Conservation (phyloP, 2,888 invertebrate genomes). For the Yponomeuta cagnagella region DNA sequence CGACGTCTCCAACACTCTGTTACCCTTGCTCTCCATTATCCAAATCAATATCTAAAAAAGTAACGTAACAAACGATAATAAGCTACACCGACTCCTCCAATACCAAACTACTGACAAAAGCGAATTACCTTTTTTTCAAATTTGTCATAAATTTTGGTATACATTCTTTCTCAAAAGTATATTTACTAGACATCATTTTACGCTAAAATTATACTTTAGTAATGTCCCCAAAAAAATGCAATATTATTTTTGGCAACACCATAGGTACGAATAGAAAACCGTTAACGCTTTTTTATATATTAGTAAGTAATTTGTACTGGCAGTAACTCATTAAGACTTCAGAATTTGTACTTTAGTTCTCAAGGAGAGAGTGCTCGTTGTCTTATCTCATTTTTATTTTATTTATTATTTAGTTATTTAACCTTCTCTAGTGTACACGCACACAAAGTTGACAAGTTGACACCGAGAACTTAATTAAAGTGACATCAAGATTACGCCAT, state of each 20-base stretch:
- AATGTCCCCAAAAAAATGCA: constrained; percentile 61
- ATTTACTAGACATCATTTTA: constrained; percentile 40
- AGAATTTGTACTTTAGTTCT: constrained; percentile 73
- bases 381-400: constrained; percentile 31
- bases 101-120: not conserved
- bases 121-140: not conserved
- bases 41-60: constrained; percentile 3
- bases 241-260: constrained; percentile 63
- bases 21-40: constrained; percentile 14
- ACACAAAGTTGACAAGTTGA: constrained; percentile 61
- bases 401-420: constrained; percentile 23
- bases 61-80: constrained; percentile 1
- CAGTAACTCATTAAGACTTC: constrained; percentile 64
- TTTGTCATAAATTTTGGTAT: constrained; percentile 26
- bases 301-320: constrained; percentile 65
- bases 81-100: not conserved
- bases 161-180: constrained; percentile 43
- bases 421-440: constrained; percentile 40
- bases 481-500: constrained; percentile 53
- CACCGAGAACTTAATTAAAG: constrained; percentile 57
- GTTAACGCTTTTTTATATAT: not conserved
- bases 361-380: constrained; percentile 61
- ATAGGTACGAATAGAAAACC: constrained; percentile 48
- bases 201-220: constrained; percentile 55
- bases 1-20: constrained; percentile 4